Conservation (phyloP, 1,140 invertebrate genomes). For the Polypedilum pembai region DNA sequence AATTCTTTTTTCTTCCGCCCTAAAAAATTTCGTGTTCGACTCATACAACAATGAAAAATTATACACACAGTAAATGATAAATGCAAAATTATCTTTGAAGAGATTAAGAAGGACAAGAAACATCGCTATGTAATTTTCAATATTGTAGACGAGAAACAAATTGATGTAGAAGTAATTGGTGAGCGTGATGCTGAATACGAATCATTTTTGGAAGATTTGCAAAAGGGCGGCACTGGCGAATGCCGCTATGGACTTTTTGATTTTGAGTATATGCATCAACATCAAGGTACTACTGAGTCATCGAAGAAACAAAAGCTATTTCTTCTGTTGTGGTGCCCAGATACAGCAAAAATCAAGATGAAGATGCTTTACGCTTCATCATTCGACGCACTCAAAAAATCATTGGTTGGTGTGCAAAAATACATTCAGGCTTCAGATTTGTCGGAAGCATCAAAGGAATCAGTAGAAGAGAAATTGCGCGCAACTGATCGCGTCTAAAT, state of each 20-base stretch:
- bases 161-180: conserved; percentile 58
- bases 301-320: conserved; percentile 65
- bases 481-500: conserved; percentile 50
- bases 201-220: conserved; percentile 59
- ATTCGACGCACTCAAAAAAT: conserved; percentile 68
- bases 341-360: conserved; percentile 69
- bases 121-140: conserved; percentile 67
- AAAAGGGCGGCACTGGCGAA: conserved; percentile 56
- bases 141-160: conserved; percentile 65
- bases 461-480: conserved; percentile 59
- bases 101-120: conserved; percentile 70
- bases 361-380: conserved; percentile 76
- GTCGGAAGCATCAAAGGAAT: conserved; percentile 58
- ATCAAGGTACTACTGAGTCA: conserved; percentile 60
- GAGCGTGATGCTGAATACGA: conserved; percentile 57
- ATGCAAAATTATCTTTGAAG: conserved; percentile 64
- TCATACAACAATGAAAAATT: neutral
- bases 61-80: conserved; percentile 54
- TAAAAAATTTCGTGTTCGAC: neutral
- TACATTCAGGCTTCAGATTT: conserved; percentile 67
- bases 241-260: conserved; percentile 67
- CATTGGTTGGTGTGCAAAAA: conserved; percentile 66
- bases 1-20: neutral
- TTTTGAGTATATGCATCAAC: conserved; percentile 64
- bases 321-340: conserved; percentile 70